Conservation (phyloP, 2,113 vertebrate species). For the Gavia stellata region DNA sequence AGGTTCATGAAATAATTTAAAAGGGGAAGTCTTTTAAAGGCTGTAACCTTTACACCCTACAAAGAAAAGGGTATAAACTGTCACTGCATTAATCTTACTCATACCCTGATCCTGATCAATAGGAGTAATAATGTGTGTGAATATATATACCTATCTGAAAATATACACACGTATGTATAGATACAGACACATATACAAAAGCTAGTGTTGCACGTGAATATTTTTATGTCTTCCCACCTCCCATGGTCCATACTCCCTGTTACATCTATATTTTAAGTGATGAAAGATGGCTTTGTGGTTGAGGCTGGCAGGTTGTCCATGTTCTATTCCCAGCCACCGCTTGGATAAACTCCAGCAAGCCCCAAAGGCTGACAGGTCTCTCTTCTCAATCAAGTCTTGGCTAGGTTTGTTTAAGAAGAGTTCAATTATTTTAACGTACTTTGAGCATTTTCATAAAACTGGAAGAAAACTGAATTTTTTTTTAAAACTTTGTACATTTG, state of each 20-base stretch:
- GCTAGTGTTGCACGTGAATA: not conserved
- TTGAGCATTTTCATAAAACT: not conserved
- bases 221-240: not conserved
- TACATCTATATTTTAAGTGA: not conserved
- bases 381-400: not conserved
- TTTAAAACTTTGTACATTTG: not conserved
- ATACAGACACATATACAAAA: not conserved
- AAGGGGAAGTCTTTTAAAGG: not conserved
- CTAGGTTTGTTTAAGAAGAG: not conserved
- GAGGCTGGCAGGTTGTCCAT: not conserved
- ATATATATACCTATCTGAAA: not conserved
- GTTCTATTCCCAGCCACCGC: not conserved
- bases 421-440: not conserved
- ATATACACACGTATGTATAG: not conserved
- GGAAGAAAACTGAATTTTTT: not conserved
- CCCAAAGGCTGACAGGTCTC: not conserved
- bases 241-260: not conserved
- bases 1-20: not conserved
- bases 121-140: not conserved
- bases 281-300: not conserved
- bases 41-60: not conserved
- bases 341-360: not conserved
- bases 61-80: not conserved
- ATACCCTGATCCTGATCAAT: not conserved
- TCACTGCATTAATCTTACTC: not conserved